phyloP scores from a whole-genome alignment of 2,797 vertebrate genomes.

The Pangasius djambal region DNA sequence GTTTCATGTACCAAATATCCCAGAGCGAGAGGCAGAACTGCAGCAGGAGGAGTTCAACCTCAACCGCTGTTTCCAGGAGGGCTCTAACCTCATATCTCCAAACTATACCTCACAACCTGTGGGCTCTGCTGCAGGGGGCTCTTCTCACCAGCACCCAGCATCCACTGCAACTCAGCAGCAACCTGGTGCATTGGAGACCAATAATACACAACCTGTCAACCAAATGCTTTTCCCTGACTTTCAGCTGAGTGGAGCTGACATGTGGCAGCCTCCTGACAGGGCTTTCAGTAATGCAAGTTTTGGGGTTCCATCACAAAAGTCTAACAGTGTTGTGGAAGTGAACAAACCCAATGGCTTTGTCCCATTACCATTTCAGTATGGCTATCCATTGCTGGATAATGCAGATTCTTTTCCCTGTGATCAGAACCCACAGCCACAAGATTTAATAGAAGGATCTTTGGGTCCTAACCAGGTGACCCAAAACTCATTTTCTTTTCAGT shows the following conservation, averaged over 20 bases:
- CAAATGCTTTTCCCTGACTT: constrained; percentile 84
- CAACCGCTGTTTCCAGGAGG: constrained; percentile 83
- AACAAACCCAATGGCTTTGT: constrained; percentile 74
- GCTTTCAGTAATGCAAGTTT: constrained; percentile 86
- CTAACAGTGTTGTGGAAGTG: constrained; percentile 77
- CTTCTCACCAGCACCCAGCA: constrained; percentile 69
- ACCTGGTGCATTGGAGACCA: constrained; percentile 76
- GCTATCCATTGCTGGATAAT: constrained; percentile 82
- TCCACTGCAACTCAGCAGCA: constrained; percentile 71
- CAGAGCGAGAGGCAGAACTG: constrained; percentile 81
- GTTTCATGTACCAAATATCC: constrained; percentile 82
- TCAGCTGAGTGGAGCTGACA: constrained; percentile 76
- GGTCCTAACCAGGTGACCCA: constrained; percentile 74
- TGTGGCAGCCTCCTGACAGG: constrained; percentile 86
- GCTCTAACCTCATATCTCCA: constrained; percentile 81
- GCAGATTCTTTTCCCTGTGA: constrained; percentile 78
- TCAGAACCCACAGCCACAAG: constrained; percentile 72
- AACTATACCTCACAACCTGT: constrained; percentile 90
- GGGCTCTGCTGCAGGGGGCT: constrained; percentile 69
- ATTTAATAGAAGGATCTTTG: constrained; percentile 75
- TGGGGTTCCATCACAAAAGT: constrained; percentile 78
- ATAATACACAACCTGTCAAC: constrained; percentile 70
- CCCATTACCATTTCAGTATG: constrained; percentile 79
- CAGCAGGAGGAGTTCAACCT: constrained; percentile 83
- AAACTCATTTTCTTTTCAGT: constrained; percentile 78